Conservation (phyloP, 1,140 invertebrate species). For the Neodiprion lecontei region DNA sequence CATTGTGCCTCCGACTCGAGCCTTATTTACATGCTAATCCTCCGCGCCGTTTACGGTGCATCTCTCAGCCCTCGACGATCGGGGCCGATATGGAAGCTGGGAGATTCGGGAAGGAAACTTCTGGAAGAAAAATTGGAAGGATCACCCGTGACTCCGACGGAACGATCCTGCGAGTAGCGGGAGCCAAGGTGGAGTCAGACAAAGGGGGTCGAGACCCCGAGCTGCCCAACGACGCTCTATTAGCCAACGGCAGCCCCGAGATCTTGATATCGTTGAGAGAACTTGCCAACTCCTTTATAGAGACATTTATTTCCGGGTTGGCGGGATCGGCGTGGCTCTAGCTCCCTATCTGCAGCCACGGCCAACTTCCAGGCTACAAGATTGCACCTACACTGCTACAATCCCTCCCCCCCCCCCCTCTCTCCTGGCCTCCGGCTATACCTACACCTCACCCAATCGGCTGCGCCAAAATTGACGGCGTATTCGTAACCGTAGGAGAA, state of each 20-base stretch:
- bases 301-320: slow-evolving; percentile 50
- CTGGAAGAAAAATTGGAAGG: slow-evolving; percentile 12
- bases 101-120: neutral
- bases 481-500: too few relatives aligned
- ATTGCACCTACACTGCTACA: slow-evolving; percentile 36
- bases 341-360: slow-evolving; percentile 41
- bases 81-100: neutral
- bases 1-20: slow-evolving; percentile 12
- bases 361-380: slow-evolving; percentile 47
- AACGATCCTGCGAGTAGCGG: slow-evolving; percentile 17
- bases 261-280: slow-evolving; percentile 51
- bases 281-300: slow-evolving; percentile 55
- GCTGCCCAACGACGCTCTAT: slow-evolving; percentile 35
- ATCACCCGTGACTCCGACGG: neutral
- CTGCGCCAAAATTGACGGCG: too few relatives aligned
- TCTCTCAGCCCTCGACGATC: neutral
- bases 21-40: slow-evolving; percentile 21
- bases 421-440: neutral
- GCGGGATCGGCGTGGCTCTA: neutral
- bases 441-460: neutral
- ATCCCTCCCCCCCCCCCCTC: slow-evolving; percentile 18
- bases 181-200: slow-evolving; percentile 25
- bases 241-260: slow-evolving; percentile 35
- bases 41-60: neutral
- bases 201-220: slow-evolving; percentile 29